These are phyloP conservation scores for Phasia obesa DNA, from an alignment of 2,888 invertebrate genomes.

Conservation along the genomic window DNA sequence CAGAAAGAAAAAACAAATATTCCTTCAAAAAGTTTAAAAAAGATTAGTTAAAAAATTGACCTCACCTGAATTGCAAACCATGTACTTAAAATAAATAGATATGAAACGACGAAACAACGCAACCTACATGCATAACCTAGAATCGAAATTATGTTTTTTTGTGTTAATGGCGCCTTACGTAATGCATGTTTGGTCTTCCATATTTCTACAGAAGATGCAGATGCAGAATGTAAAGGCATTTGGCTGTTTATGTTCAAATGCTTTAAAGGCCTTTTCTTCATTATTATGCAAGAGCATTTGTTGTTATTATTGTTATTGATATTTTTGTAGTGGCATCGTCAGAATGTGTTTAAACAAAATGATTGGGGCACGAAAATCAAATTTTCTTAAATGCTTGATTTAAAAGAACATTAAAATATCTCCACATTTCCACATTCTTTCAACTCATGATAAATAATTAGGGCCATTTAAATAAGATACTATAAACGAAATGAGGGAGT, in stretches of 20 bases:
- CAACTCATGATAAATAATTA: neutral
- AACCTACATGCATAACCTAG: constrained; percentile 36
- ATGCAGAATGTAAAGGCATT: constrained; percentile 12
- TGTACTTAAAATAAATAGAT: constrained; percentile 41
- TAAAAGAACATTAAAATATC: constrained; percentile 45
- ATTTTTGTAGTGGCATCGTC: constrained; percentile 46
- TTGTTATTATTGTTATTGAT: constrained; percentile 19
- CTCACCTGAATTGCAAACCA: constrained; percentile 60
- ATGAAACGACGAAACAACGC: constrained; percentile 8
- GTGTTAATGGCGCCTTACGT: constrained; percentile 57
- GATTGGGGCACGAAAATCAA: constrained; percentile 80
- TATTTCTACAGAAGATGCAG: constrained; percentile 9
- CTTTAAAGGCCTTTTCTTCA: constrained; percentile 42
- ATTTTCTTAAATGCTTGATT: constrained; percentile 73
- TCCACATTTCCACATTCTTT: neutral
- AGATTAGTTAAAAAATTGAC: constrained; percentile 59
- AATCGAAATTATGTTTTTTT: constrained; percentile 43
- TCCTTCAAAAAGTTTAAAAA: constrained; percentile 11
- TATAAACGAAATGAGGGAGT: neutral
- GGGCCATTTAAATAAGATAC: neutral
- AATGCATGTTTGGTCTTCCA: constrained; percentile 20
- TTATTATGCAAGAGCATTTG: constrained; percentile 46
- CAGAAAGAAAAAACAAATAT: constrained; percentile 3
- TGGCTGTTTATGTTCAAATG: constrained; percentile 16
- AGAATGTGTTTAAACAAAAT: constrained; percentile 71